These are phyloP conservation scores for Mechanitis mazaeus DNA, from an alignment of 2,888 invertebrate genomes.

Conservation along the genomic window DNA sequence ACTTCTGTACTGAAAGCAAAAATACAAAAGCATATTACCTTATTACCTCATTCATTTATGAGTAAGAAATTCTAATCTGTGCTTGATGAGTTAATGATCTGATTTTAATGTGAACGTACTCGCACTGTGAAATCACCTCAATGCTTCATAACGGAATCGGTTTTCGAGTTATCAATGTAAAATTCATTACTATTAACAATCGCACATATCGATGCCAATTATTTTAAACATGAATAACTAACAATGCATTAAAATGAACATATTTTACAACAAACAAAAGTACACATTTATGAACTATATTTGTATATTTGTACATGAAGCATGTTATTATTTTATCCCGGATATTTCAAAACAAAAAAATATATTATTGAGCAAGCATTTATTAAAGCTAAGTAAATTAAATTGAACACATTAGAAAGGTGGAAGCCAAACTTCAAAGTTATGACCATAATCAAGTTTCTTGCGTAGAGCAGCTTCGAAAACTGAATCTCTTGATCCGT, in stretches of 20 bases:
- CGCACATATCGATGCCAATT: conserved; percentile 18
- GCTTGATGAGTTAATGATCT: conserved; percentile 33
- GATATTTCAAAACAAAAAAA: background rate
- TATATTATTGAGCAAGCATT: conserved; percentile 32
- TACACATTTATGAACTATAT: background rate
- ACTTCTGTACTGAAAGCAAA: background rate
- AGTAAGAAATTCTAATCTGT: conserved; percentile 37
- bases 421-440: conserved; percentile 77
- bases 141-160: conserved; percentile 18
- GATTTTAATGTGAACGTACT: conserved; percentile 37
- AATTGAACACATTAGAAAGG: conserved; percentile 65
- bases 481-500: conserved; percentile 62
- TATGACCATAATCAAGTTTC: conserved; percentile 72
- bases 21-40: conserved; percentile 41
- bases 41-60: conserved; percentile 31
- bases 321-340: background rate
- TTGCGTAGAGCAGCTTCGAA: conserved; percentile 70
- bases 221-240: conserved; percentile 3
- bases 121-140: conserved; percentile 23
- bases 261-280: background rate
- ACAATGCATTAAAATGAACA: background rate
- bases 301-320: background rate
- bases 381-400: conserved; percentile 36
- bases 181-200: conserved; percentile 16
- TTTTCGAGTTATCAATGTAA: conserved; percentile 19